Percentiles rank a stretch among this genome's conserved stretches.
These are phyloP conservation scores for Pitangus sulphuratus DNA, from an alignment of 2,797 vertebrate species.

Conservation along the genomic window DNA sequence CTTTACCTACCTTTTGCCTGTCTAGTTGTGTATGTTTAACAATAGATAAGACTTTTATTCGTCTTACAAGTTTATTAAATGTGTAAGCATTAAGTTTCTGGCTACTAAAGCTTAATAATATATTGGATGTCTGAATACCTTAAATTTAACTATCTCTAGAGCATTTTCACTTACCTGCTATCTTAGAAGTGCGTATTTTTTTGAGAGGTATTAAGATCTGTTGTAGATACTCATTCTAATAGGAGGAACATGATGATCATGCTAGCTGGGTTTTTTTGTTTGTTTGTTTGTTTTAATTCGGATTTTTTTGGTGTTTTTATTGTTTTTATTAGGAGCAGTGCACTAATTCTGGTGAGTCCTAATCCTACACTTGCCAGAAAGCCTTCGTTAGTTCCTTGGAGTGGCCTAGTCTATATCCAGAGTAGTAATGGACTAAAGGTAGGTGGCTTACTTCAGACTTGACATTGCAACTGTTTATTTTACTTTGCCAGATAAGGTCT, in stretches of 20 bases:
- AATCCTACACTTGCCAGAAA: slow-evolving; percentile 89
- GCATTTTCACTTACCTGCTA: background rate
- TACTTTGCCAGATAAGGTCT: background rate
- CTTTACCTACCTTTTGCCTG: background rate
- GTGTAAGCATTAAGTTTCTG: background rate
- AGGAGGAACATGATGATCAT: background rate
- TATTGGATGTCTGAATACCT: background rate
- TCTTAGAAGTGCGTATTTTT: background rate
- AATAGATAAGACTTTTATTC: background rate
- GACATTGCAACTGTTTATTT: background rate
- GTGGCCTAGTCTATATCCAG: slow-evolving; percentile 88
- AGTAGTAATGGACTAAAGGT: slow-evolving; percentile 91
- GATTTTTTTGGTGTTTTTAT: too few species aligned
- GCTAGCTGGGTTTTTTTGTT: background rate
- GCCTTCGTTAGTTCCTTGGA: slow-evolving; percentile 88
- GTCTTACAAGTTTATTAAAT: background rate
- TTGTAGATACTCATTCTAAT: background rate
- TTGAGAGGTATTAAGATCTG: background rate
- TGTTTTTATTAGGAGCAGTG: slow-evolving; percentile 79
- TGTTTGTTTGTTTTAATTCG: too few species aligned
- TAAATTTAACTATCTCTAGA: background rate
- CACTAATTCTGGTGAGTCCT: slow-evolving; percentile 92
- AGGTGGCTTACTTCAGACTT: background rate
- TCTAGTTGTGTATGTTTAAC: background rate
- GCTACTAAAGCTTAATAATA: background rate